A percentile compares a stretch with the other conserved stretches of the same genome.
Conservation (phyloP, 2,113 vertebrate genomes). For the Mionectes macconnelli region DNA sequence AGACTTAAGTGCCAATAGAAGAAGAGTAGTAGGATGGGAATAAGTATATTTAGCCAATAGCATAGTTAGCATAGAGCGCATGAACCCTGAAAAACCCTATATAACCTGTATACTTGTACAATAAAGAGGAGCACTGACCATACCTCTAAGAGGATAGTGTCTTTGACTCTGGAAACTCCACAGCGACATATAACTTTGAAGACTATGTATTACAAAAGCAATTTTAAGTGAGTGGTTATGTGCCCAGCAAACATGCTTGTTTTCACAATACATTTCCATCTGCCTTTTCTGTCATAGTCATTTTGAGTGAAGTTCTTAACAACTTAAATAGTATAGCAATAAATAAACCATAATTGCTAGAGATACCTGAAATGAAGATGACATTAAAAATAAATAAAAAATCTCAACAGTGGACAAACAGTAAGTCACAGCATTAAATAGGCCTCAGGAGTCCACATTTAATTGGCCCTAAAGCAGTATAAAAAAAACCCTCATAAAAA, state of each 20-base stretch:
- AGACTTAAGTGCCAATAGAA: too few relatives aligned
- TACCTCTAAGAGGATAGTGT: too few relatives aligned
- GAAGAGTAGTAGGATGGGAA: too few relatives aligned
- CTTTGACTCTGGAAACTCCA: too few relatives aligned
- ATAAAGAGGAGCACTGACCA: too few relatives aligned
- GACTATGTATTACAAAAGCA: constrained; percentile 21
- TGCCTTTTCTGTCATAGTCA: constrained; percentile 49
- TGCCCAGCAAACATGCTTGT: constrained; percentile 30
- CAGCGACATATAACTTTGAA: too few relatives aligned
- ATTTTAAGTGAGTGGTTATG: constrained; percentile 26
- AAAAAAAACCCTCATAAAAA: constrained; percentile 54
- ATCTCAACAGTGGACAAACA: constrained; percentile 56
- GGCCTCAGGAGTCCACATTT: constrained; percentile 43
- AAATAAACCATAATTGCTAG: constrained; percentile 73
- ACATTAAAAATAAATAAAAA: constrained; percentile 47
- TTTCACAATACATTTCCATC: constrained; percentile 39
- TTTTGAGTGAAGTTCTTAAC: constrained; percentile 35
- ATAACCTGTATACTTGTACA: too few relatives aligned
- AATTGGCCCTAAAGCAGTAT: constrained; percentile 53
- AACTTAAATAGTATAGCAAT: constrained; percentile 56
- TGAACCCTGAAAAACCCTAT: too few relatives aligned
- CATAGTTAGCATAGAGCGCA: too few relatives aligned
- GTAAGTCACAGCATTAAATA: constrained; percentile 79
- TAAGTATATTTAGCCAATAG: too few relatives aligned
- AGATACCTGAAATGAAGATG: constrained; percentile 66